Evolutionary conservation across 2,888 invertebrate genomes (phyloP).

Genomic region (Apantesis nais): DNA sequence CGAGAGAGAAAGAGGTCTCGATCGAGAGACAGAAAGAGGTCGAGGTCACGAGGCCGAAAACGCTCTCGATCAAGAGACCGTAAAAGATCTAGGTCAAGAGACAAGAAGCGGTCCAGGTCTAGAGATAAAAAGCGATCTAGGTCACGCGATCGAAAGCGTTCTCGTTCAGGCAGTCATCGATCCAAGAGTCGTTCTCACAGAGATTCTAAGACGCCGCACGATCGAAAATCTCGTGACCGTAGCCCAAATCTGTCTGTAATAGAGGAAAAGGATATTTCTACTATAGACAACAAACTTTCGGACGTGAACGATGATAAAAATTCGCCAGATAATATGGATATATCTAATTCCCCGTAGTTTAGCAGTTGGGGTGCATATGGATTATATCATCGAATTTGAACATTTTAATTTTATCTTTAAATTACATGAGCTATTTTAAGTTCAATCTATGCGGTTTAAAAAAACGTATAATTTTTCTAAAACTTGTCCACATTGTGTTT

Average conservation of each 20-base stretch:
- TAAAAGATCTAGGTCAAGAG: constrained; percentile 77
- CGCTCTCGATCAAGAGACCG: constrained; percentile 83
- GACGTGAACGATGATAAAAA: constrained; percentile 83
- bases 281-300: constrained; percentile 59
- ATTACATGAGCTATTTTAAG: constrained; percentile 12
- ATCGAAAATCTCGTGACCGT: constrained; percentile 71
- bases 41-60: constrained; percentile 85
- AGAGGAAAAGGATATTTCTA: constrained; percentile 61
- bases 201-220: constrained; percentile 76
- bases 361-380: constrained; percentile 4
- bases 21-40: constrained; percentile 84
- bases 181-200: constrained; percentile 77
- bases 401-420: constrained; percentile 15
- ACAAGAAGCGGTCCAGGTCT: constrained; percentile 80
- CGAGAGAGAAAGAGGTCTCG: constrained; percentile 77
- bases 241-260: constrained; percentile 66
- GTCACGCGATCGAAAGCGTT: constrained; percentile 78
- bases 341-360: constrained; percentile 90
- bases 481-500: constrained; percentile 32
- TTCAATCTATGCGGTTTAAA: constrained; percentile 4
- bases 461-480: constrained; percentile 14
- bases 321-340: constrained; percentile 91
- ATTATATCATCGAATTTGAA: constrained; percentile 12
- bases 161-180: constrained; percentile 71
- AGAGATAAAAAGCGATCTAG: constrained; percentile 75